These are phyloP conservation scores for Syrmaticus mikado DNA, from an alignment of 2,113 vertebrate genomes.

Conservation along the genomic window DNA sequence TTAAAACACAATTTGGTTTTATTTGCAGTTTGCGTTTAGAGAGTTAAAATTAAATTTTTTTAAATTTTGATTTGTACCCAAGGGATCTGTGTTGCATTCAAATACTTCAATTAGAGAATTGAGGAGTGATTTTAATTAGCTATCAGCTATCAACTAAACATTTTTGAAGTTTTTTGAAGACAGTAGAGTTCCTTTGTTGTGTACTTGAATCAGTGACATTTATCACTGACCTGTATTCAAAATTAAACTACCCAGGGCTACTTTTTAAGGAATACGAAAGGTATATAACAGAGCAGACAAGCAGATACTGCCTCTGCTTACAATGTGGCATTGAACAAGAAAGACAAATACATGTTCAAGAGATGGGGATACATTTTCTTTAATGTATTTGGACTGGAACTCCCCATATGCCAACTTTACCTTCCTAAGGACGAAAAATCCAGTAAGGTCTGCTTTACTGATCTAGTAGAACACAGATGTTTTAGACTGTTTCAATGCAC, in stretches of 20 bases:
- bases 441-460: not conserved
- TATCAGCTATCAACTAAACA: not conserved
- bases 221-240: not conserved
- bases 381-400: not conserved
- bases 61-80: not conserved
- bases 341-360: not conserved
- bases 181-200: not conserved
- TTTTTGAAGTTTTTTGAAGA: not conserved
- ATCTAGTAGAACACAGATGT: not conserved
- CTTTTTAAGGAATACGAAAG: not conserved
- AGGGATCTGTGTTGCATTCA: not conserved
- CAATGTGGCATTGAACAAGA: not conserved
- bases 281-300: not conserved
- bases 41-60: not conserved
- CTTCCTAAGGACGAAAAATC: not conserved
- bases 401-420: not conserved
- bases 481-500: not conserved
- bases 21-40: not conserved
- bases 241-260: not conserved
- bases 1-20: not conserved
- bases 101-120: not conserved
- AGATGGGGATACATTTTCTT: not conserved
- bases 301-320: not conserved
- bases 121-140: not conserved
- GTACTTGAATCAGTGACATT: not conserved